phyloP scores from a whole-genome alignment of 2,888 invertebrate genomes.

The Mesoligia furuncula region DNA sequence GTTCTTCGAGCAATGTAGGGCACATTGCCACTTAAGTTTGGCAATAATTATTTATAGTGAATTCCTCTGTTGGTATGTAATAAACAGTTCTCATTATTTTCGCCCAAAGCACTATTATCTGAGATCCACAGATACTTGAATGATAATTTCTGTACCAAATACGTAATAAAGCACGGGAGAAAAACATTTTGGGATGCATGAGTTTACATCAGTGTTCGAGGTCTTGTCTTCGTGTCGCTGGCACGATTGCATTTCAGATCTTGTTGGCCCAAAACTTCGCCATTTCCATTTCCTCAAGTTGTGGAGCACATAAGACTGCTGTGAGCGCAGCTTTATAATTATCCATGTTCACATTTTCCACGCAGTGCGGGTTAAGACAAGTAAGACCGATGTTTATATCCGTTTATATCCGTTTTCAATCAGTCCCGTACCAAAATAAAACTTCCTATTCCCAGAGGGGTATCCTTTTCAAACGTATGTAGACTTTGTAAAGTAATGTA shows the following conservation, averaged over 20 bases:
- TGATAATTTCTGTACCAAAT: conserved; percentile 19
- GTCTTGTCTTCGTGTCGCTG: background rate
- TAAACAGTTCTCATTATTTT: conserved; percentile 1
- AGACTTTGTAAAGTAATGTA: conserved; percentile 1
- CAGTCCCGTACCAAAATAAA: conserved; percentile 31
- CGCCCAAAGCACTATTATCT: background rate
- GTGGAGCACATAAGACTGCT: background rate
- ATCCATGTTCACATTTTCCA: background rate
- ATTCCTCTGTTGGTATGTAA: background rate
- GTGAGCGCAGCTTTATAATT: background rate
- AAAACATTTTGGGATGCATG: too few species aligned
- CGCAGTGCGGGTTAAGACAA: background rate
- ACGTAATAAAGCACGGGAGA: conserved; percentile 14
- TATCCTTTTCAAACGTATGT: conserved; percentile 7
- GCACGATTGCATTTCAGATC: too few species aligned
- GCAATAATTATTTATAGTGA: background rate
- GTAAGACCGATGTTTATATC: background rate
- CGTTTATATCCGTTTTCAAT: conserved; percentile 17
- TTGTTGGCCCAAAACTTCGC: too few species aligned
- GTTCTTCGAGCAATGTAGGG: too few species aligned
- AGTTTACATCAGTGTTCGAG: background rate
- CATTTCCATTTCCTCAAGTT: background rate
- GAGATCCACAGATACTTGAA: conserved; percentile 4
- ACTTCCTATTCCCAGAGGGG: background rate
- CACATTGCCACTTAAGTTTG: too few species aligned